These are phyloP conservation scores for Cremastinae sp. DNA, from an alignment of 2,888 invertebrate genomes.

Conservation along the genomic window DNA sequence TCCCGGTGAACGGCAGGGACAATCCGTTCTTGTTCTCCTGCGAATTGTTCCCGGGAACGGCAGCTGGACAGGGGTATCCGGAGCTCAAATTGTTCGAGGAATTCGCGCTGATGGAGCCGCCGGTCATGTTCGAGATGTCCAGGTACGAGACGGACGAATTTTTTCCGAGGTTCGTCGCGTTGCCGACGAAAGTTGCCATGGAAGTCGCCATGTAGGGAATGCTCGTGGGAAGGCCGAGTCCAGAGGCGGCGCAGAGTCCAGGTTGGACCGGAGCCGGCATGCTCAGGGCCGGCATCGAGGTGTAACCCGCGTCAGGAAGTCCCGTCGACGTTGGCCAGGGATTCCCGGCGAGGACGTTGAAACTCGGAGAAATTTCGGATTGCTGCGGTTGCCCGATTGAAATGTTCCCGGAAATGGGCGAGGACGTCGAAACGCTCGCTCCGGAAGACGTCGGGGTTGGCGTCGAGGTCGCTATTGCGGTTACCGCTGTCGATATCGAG, in stretches of 20 bases:
- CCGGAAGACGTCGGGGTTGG: constrained; percentile 36
- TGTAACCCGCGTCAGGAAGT: constrained; percentile 73
- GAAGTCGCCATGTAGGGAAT: constrained; percentile 78
- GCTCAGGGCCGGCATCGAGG: constrained; percentile 72
- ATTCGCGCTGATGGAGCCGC: constrained; percentile 66
- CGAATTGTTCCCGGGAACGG: constrained; percentile 48
- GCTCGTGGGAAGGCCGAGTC: constrained; percentile 73
- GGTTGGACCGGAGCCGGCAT: constrained; percentile 70
- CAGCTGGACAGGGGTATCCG: constrained; percentile 60
- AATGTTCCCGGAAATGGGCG: constrained; percentile 43
- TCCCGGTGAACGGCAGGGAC: constrained; percentile 67
- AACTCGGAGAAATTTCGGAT: constrained; percentile 53
- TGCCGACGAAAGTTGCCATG: constrained; percentile 79
- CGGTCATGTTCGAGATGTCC: constrained; percentile 79
- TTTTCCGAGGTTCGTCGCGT: constrained; percentile 77
- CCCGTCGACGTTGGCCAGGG: constrained; percentile 71
- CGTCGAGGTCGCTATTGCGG: constrained; percentile 27
- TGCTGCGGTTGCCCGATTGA: constrained; percentile 45
- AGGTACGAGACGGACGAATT: constrained; percentile 78
- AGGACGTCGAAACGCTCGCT: constrained; percentile 13
- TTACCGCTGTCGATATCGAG: constrained; percentile 45
- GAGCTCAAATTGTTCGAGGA: constrained; percentile 51
- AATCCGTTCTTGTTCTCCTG: constrained; percentile 66
- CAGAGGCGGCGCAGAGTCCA: constrained; percentile 72
- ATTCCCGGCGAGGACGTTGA: constrained; percentile 66